Evolutionary conservation across 2,113 vertebrate species (phyloP).

Genomic region (Accipiter cooperii): DNA sequence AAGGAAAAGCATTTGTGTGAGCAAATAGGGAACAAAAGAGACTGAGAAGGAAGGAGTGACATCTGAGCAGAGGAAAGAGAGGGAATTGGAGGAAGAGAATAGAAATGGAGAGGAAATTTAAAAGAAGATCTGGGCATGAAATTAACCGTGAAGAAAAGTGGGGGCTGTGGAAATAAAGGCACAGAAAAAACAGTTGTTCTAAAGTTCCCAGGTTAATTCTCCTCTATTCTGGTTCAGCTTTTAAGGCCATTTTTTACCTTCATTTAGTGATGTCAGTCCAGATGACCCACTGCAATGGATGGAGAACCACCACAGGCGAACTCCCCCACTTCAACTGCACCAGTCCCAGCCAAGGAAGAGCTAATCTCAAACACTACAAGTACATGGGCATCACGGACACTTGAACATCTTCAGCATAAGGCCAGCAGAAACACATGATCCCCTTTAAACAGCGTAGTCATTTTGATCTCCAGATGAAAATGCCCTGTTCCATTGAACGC

Average conservation of each 20-base stretch:
- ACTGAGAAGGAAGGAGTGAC: not conserved
- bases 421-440: rapidly evolving
- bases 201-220: not conserved
- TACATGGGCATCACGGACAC: rapidly evolving
- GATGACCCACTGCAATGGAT: not conserved
- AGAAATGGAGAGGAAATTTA: not conserved
- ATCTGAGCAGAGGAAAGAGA: not conserved
- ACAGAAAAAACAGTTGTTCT: not conserved
- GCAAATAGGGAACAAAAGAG: not conserved
- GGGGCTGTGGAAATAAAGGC: not conserved
- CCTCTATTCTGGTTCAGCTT: not conserved
- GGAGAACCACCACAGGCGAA: not conserved
- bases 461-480: not conserved
- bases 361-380: not conserved
- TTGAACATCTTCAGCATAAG: rapidly evolving
- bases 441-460: rapidly evolving
- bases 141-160: not conserved
- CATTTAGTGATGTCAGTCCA: too few relatives aligned
- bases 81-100: not conserved
- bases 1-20: not conserved
- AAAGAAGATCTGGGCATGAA: not conserved
- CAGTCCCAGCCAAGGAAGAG: not conserved
- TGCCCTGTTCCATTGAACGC: rapidly evolving
- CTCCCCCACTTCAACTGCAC: not conserved
- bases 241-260: not conserved